Conservation (phyloP, 1,140 invertebrate genomes). For the Anagrus nilaparvatae region DNA sequence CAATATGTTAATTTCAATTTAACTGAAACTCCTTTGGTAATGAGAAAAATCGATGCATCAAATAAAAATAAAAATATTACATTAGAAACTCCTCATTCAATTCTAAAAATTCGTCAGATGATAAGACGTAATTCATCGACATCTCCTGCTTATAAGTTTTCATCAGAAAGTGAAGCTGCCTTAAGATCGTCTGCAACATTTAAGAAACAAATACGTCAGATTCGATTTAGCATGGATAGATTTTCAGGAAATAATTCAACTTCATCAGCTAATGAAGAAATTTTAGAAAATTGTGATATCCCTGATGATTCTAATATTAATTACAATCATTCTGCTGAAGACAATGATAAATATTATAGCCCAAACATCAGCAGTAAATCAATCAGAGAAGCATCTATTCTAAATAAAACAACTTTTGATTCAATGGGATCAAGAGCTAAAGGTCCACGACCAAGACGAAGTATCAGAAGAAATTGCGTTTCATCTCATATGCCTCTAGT, state of each 20-base stretch:
- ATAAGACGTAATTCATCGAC: conserved; percentile 24
- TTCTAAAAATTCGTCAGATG: conserved; percentile 35
- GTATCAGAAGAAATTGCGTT: conserved; percentile 26
- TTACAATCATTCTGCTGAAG: too few relatives aligned
- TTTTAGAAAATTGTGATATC: not conserved
- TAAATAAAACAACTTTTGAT: conserved; percentile 19
- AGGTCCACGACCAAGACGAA: conserved; percentile 28
- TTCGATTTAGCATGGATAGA: conserved; percentile 20
- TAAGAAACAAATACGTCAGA: conserved; percentile 16
- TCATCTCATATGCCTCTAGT: conserved; percentile 3
- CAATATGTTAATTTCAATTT: too few relatives aligned
- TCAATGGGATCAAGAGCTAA: too few relatives aligned
- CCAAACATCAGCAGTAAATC: conserved; percentile 15
- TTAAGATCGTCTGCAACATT: not conserved
- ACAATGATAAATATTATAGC: too few relatives aligned
- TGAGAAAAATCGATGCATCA: conserved; percentile 28
- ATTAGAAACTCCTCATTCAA: conserved; percentile 38
- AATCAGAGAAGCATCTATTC: conserved; percentile 15
- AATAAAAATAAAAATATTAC: too few relatives aligned
- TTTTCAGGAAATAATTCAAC: not conserved
- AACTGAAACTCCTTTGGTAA: conserved; percentile 36
- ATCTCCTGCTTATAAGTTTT: conserved; percentile 16
- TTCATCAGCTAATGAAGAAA: conserved; percentile 1
- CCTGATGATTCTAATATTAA: too few relatives aligned
- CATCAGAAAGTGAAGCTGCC: not conserved